Evolutionary conservation across 2,113 vertebrate species (phyloP), one percentile per base, ranked within the genome.

Genomic region (Gobio gobio): DNA sequence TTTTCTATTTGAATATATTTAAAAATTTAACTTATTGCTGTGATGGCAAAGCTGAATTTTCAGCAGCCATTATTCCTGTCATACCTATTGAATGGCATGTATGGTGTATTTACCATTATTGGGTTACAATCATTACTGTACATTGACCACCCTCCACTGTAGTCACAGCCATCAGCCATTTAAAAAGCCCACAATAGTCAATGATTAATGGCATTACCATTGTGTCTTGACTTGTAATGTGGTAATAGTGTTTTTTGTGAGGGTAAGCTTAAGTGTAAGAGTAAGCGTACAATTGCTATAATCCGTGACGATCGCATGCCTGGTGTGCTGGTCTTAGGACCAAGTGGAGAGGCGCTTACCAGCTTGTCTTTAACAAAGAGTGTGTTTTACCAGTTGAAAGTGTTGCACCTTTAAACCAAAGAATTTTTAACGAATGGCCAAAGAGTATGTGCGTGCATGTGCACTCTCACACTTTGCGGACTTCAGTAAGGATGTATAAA

Each of bases 401-500:
- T 24, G 75, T 58, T 76, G 83, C 80, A 51, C 68, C 76, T 70
- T 80, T 73, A 86, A 88, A 75, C 36, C 75, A 36, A 79, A 75
- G 24, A 59, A 14, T 49, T 85, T 85, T 85, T 12, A 33, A 79
- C 33, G 40, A 70, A 83, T 59, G 70, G 83, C 29, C 74, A 59
- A 76, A 76, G 76, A 33, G 86, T 78, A 63, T 79, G 56, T 70
- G 49, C n/a, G 63, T 26, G 80, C 54, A 56, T 83, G 24, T 43
- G 79, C 16, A 70, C 78, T 79, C 58, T 22, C 43, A 64, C 61
- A 40, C 66, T n/a, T 61, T 87, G 64, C 72, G 86, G 78, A 59
- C 86, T 92, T 10, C 1, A 1, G 64, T 84, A 86, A 83, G 81
- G 82, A 82, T 76, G 83, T 86, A 88, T 90, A 90, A 59, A 90